phyloP scores from a whole-genome alignment of 1,140 invertebrate genomes.

The Palaemon carinicauda region DNA sequence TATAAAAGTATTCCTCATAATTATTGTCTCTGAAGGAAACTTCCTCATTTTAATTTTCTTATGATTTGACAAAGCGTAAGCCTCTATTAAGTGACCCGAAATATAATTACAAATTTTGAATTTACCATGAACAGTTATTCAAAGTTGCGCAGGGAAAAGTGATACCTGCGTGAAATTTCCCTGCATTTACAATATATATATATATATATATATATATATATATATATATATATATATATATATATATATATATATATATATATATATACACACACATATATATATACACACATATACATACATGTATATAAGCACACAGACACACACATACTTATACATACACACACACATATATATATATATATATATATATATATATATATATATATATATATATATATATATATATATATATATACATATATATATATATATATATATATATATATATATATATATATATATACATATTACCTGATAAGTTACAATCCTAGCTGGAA shows the following conservation, averaged over 20 bases:
- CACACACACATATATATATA: conserved; percentile 1
- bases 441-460: not conserved
- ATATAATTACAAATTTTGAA: no score
- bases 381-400: not conserved
- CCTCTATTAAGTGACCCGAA: no score
- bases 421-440: not conserved
- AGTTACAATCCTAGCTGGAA: no score
- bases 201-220: not conserved
- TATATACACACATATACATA: not conserved
- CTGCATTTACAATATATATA: not conserved
- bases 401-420: no score
- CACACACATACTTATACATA: not conserved
- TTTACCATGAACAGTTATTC: no score
- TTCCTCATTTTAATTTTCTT: no score
- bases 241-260: not conserved
- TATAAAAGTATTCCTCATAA: no score
- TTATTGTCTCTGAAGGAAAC: no score
- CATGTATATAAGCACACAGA: not conserved
- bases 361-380: conserved; percentile 1
- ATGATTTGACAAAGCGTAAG: no score
- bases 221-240: not conserved
- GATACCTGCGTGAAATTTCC: no score
- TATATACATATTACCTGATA: not conserved
- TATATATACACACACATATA: not conserved
- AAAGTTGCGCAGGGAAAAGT: no score